Evolutionary conservation across 2,113 vertebrate species (phyloP).

Genomic region (Myiozetetes cayanensis): DNA sequence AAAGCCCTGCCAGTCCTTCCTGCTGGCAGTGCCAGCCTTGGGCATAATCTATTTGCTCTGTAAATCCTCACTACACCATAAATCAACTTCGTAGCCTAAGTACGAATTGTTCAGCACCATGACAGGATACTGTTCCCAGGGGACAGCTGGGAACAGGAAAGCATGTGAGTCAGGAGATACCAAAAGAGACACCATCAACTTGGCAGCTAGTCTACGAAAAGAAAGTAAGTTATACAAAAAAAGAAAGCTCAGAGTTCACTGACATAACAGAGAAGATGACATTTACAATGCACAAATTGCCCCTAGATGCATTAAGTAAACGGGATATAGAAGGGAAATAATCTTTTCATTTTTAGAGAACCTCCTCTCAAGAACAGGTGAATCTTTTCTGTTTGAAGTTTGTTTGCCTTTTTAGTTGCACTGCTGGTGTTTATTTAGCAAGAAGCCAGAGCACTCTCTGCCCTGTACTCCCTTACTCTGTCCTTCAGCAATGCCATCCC

Average conservation of each 20-base stretch:
- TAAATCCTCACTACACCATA: background rate
- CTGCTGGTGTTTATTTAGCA: slow-evolving; percentile 4
- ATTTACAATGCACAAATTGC: background rate
- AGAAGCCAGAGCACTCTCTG: background rate
- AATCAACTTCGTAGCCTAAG: background rate
- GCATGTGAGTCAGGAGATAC: background rate
- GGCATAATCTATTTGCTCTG: background rate
- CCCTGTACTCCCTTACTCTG: background rate
- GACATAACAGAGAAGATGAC: background rate
- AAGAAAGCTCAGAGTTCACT: background rate
- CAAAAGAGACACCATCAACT: background rate
- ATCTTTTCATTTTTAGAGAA: slow-evolving; percentile 44
- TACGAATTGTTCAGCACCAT: background rate
- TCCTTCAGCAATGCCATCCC: background rate
- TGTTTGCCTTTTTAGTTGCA: slow-evolving; percentile 17
- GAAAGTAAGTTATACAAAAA: background rate
- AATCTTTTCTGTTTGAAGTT: slow-evolving; percentile 11
- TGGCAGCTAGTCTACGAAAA: background rate
- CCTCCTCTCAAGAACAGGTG: slow-evolving; percentile 3
- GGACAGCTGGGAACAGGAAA: background rate
- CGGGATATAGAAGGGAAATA: slow-evolving; percentile 34
- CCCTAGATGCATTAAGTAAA: slow-evolving; percentile 16
- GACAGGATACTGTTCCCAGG: background rate
- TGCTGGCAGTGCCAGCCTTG: background rate
- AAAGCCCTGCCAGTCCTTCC: background rate